phyloP scores from a whole-genome alignment of 2,113 vertebrate genomes.

The Sinocyclocheilus maitianheensis region DNA sequence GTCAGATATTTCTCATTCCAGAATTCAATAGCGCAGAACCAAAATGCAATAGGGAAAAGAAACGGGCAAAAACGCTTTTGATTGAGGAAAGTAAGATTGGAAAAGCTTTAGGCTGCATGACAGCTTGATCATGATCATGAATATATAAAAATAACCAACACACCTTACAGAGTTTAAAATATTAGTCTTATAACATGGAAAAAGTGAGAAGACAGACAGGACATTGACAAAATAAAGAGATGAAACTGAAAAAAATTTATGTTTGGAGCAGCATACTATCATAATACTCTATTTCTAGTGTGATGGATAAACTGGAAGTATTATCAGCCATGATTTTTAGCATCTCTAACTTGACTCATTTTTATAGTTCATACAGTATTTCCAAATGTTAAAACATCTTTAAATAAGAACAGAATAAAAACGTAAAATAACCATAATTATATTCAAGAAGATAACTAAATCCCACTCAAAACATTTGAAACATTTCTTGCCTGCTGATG shows the following conservation, averaged over 20 bases:
- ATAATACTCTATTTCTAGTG: neutral
- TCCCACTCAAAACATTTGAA: neutral
- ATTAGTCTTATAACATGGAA: neutral
- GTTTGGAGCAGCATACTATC: slow-evolving; percentile 7
- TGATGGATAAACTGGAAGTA: neutral
- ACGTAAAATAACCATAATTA: neutral
- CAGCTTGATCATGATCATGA: neutral
- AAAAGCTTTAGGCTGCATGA: slow-evolving; percentile 20
- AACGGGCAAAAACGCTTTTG: neutral
- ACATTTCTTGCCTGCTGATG: neutral
- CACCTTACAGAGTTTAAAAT: neutral
- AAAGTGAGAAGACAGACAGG: neutral
- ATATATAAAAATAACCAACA: neutral
- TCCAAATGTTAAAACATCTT: neutral
- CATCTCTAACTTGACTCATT: neutral
- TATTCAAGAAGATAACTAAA: neutral
- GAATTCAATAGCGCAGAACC: neutral
- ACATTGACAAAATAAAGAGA: slow-evolving; percentile 16
- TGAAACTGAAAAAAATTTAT: neutral
- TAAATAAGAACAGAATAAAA: neutral
- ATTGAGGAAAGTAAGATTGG: slow-evolving; percentile 1
- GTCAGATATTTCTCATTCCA: slow-evolving; percentile 53
- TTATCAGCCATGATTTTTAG: neutral
- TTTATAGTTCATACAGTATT: neutral
- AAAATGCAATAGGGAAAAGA: neutral